Conservation (phyloP, 2,797 vertebrate genomes). For the Anableps anableps region DNA sequence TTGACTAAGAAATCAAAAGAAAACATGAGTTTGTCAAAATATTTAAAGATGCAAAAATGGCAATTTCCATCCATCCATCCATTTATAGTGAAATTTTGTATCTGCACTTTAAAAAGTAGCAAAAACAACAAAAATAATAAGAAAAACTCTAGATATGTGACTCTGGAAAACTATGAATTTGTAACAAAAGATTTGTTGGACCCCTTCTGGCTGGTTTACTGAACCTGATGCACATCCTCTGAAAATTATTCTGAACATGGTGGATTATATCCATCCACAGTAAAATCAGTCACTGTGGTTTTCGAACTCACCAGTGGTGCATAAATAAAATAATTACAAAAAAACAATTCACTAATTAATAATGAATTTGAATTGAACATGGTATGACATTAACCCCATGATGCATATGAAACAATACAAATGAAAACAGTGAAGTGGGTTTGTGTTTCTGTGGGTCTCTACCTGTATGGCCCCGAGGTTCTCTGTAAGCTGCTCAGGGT, state of each 20-base stretch:
- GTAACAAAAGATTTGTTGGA: background rate
- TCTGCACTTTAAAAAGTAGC: background rate
- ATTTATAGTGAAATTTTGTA: background rate
- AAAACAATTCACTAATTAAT: background rate
- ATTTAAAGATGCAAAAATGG: background rate
- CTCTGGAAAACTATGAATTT: background rate
- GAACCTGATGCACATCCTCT: background rate
- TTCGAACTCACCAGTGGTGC: background rate
- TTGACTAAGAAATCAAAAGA: constrained; percentile 6
- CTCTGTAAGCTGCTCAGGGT: constrained; percentile 95
- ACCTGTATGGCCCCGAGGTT: constrained; percentile 99
- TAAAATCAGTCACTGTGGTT: background rate
- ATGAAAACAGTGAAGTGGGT: constrained; percentile 10
- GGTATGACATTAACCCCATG: background rate
- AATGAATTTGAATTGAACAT: background rate
- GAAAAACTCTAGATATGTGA: background rate
- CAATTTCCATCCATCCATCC: background rate
- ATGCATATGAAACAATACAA: constrained; percentile 3
- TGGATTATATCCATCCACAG: background rate
- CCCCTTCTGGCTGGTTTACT: background rate
- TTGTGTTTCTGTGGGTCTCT: constrained; percentile 34
- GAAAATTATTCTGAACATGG: background rate
- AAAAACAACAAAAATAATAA: background rate
- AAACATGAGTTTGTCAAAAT: background rate
- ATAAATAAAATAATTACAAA: background rate